Evolutionary conservation across 1,140 invertebrate species (phyloP).

Genomic region (Lethrus apterus): DNA sequence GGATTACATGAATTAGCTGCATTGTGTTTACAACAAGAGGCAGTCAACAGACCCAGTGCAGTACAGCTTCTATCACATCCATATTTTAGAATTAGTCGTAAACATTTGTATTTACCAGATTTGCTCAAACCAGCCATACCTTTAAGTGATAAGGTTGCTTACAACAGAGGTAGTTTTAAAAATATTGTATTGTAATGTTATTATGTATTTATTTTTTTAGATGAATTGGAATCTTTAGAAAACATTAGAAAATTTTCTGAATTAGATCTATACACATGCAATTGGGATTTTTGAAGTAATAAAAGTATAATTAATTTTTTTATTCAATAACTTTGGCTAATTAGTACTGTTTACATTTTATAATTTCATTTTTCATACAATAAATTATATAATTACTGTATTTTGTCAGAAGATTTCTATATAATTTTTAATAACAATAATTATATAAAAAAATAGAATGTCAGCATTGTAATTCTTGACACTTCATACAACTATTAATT

Average conservation of each 20-base stretch:
- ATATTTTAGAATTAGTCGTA: slow-evolving; percentile 63
- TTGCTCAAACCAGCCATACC: slow-evolving; percentile 48
- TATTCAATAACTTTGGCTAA: too few relatives aligned
- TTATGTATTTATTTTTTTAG: slow-evolving; percentile 26
- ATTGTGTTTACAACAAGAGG: slow-evolving; percentile 60
- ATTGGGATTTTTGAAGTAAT: slow-evolving; percentile 46
- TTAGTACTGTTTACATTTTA: too few relatives aligned
- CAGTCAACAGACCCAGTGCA: slow-evolving; percentile 55
- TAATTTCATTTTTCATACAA: too few relatives aligned
- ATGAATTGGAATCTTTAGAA: slow-evolving; percentile 39
- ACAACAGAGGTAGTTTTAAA: slow-evolving; percentile 38
- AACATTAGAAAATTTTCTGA: slow-evolving; percentile 37
- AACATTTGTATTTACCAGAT: slow-evolving; percentile 40
- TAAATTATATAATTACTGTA: too few relatives aligned
- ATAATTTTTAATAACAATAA: not conserved
- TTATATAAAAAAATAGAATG: slow-evolving; percentile 3
- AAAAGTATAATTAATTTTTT: too few relatives aligned
- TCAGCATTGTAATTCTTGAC: slow-evolving; percentile 24
- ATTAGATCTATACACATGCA: slow-evolving; percentile 40
- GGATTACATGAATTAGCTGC: slow-evolving; percentile 69
- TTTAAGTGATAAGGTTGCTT: slow-evolving; percentile 42
- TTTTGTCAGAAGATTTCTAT: too few relatives aligned
- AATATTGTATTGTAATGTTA: not conserved
- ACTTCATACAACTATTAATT: slow-evolving; percentile 30
- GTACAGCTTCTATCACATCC: slow-evolving; percentile 59